Evolutionary conservation across 2,113 vertebrate species (phyloP).

Genomic region (Oryzias javanicus): DNA sequence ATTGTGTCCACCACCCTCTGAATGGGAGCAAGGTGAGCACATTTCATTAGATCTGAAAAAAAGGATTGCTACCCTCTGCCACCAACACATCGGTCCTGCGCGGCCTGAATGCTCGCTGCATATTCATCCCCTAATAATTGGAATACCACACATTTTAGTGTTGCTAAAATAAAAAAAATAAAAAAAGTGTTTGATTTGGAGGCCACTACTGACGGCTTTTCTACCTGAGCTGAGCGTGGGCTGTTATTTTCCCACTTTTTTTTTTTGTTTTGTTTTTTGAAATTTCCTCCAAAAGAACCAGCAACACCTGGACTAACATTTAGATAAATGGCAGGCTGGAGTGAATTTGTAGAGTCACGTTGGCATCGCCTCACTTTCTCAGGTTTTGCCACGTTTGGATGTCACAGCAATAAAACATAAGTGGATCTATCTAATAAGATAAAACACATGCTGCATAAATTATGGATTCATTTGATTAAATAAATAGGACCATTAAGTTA

Average conservation of each 20-base stretch:
- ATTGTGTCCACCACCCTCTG: slow-evolving; percentile 2
- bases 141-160: slow-evolving; percentile 8
- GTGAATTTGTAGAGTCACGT: slow-evolving; percentile 1
- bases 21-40: slow-evolving; percentile 1
- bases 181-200: slow-evolving; percentile 20
- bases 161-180: slow-evolving; percentile 18
- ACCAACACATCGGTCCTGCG: not conserved
- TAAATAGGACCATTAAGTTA: slow-evolving; percentile 34
- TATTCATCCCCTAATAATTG: slow-evolving; percentile 14
- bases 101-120: slow-evolving; percentile 1
- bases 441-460: slow-evolving; percentile 25
- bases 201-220: slow-evolving; percentile 9
- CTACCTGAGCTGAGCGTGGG: slow-evolving; percentile 16
- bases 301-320: slow-evolving; percentile 31
- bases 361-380: not conserved
- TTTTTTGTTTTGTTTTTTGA: slow-evolving; percentile 8
- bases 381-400: not conserved
- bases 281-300: slow-evolving; percentile 18
- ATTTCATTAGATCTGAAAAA: slow-evolving; percentile 3
- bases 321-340: slow-evolving; percentile 17
- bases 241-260: slow-evolving; percentile 16
- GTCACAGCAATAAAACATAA: slow-evolving; percentile 18
- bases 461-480: slow-evolving; percentile 20
- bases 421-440: slow-evolving; percentile 10
- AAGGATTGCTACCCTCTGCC: slow-evolving; percentile 13